phyloP scores from a whole-genome alignment of 2,888 invertebrate genomes.

The Ganaspis brasiliensis region DNA sequence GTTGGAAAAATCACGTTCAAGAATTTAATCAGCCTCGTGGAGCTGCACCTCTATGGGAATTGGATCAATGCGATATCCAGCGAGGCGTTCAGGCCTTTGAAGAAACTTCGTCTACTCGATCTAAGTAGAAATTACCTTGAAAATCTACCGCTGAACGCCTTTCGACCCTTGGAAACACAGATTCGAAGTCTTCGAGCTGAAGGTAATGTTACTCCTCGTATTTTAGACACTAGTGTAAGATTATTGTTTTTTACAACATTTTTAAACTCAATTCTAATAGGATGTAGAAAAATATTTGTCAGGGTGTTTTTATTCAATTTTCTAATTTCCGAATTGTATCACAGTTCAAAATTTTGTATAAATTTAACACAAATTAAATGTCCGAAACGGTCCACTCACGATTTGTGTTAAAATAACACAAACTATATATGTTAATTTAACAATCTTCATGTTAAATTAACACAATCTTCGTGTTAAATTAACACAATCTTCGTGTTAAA shows the following conservation, averaged over 20 bases:
- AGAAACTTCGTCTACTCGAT: slow-evolving; percentile 89
- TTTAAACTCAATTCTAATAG: too few species aligned
- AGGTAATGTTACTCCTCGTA: slow-evolving; percentile 82
- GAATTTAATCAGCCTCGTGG: slow-evolving; percentile 88
- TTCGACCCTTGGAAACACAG: slow-evolving; percentile 91
- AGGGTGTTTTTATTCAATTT: too few species aligned
- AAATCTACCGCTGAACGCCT: slow-evolving; percentile 89
- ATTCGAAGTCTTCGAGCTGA: slow-evolving; percentile 89
- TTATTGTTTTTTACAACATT: not conserved
- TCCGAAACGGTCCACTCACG: too few species aligned
- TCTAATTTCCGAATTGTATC: too few species aligned
- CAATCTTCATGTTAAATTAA: too few species aligned
- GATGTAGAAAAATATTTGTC: too few species aligned
- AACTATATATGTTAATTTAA: too few species aligned
- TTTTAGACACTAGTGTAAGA: not conserved
- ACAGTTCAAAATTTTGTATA: too few species aligned
- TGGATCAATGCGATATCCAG: slow-evolving; percentile 90
- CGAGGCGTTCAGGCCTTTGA: slow-evolving; percentile 89
- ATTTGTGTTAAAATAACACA: too few species aligned
- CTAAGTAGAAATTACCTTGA: slow-evolving; percentile 93
- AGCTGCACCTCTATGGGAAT: slow-evolving; percentile 91
- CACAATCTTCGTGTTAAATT: too few species aligned
- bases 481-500: too few species aligned
- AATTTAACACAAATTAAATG: too few species aligned
- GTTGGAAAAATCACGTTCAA: slow-evolving; percentile 90